Percentiles rank a stretch among this genome's conserved stretches.
Conservation (phyloP, 2,113 vertebrate genomes). For the Prunella fulvescens region DNA sequence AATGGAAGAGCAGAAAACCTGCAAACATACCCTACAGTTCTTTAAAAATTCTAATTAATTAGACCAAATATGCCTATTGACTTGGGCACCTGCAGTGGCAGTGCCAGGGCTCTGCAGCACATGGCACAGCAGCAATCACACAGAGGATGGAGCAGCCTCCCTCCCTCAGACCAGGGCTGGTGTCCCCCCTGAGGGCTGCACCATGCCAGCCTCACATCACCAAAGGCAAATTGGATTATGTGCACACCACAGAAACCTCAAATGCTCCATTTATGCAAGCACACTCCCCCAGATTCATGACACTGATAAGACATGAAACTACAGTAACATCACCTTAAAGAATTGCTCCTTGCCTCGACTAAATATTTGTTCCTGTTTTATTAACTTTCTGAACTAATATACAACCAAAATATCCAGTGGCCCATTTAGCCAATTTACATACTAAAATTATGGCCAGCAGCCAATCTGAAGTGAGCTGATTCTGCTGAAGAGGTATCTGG, state of each 20-base stretch:
- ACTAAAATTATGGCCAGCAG: slow-evolving; percentile 20
- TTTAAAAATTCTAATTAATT: not conserved
- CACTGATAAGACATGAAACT: not conserved
- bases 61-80: not conserved
- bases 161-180: not conserved
- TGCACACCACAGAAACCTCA: not conserved
- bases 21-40: not conserved
- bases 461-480: slow-evolving; percentile 18
- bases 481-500: slow-evolving; percentile 41
- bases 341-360: slow-evolving; percentile 29
- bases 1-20: not conserved
- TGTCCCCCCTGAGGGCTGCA: not conserved
- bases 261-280: not conserved
- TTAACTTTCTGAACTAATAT: slow-evolving; percentile 48
- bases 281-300: not conserved
- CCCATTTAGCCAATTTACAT: slow-evolving; percentile 23
- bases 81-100: not conserved
- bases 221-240: not conserved
- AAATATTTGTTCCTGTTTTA: slow-evolving; percentile 52
- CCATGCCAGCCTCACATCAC: not conserved
- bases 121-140: not conserved
- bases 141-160: not conserved
- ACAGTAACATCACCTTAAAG: not conserved
- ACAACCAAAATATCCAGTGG: slow-evolving; percentile 34
- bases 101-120: not conserved